These are phyloP conservation scores for Zelostemma sp. DNA, from an alignment of 1,140 invertebrate genomes.

Conservation along the genomic window DNA sequence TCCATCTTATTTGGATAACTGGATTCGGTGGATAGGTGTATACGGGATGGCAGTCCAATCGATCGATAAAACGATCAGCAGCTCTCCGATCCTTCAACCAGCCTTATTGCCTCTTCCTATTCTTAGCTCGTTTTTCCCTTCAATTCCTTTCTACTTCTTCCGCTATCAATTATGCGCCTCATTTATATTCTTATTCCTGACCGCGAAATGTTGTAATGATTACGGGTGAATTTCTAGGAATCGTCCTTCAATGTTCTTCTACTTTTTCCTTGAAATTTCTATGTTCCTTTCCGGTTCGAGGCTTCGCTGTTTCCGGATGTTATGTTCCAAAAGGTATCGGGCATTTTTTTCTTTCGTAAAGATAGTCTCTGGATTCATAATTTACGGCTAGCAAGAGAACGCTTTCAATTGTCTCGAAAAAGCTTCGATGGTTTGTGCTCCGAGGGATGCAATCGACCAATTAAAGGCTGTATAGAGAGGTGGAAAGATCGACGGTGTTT, in stretches of 20 bases:
- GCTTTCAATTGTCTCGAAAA: not conserved
- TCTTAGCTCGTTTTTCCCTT: slow-evolving; percentile 19
- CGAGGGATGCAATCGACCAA: slow-evolving; percentile 21
- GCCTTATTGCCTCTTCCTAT: slow-evolving; percentile 14
- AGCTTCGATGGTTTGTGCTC: slow-evolving; percentile 5
- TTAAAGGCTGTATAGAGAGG: slow-evolving; percentile 28
- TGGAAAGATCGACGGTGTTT: slow-evolving; percentile 20
- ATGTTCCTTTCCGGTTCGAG: too few relatives aligned
- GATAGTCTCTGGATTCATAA: too few relatives aligned
- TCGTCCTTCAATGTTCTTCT: too few relatives aligned
- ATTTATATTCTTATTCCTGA: slow-evolving; percentile 28
- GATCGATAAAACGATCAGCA: slow-evolving; percentile 43
- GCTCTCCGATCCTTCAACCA: slow-evolving; percentile 9
- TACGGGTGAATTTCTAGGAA: not conserved
- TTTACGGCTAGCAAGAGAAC: too few relatives aligned
- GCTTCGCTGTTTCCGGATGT: too few relatives aligned
- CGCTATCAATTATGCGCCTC: slow-evolving; percentile 37
- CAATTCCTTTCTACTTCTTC: slow-evolving; percentile 22
- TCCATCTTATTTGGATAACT: slow-evolving; percentile 50
- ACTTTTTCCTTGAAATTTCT: too few relatives aligned
- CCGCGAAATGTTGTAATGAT: slow-evolving; percentile 21
- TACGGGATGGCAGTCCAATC: slow-evolving; percentile 35
- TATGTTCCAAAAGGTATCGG: too few relatives aligned
- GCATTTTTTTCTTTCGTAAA: too few relatives aligned
- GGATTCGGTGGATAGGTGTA: slow-evolving; percentile 35